These are phyloP conservation scores for Plectropomus leopardus DNA, from an alignment of 2,113 vertebrate species.

Conservation along the genomic window DNA sequence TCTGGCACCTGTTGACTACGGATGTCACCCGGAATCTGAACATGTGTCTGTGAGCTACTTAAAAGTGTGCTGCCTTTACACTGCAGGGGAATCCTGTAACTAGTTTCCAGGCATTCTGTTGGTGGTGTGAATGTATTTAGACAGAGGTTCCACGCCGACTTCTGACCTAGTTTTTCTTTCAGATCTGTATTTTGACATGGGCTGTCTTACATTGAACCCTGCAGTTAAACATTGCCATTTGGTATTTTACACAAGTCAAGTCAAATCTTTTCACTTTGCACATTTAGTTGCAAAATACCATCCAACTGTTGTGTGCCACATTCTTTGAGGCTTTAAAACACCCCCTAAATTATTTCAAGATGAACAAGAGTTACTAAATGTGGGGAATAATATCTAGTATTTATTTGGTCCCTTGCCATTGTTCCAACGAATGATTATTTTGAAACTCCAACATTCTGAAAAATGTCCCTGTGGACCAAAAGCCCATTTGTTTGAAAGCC, in stretches of 20 bases:
- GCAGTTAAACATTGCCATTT: slow-evolving; percentile 49
- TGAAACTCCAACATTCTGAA: too few relatives aligned
- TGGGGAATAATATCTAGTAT: neutral
- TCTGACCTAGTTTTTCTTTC: slow-evolving; percentile 52
- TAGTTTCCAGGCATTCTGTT: slow-evolving; percentile 27
- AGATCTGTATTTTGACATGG: slow-evolving; percentile 64
- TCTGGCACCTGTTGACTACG: slow-evolving; percentile 50
- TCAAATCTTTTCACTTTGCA: slow-evolving; percentile 46
- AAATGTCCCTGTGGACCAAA: too few relatives aligned
- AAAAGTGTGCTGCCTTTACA: slow-evolving; percentile 1
- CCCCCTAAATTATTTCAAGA: neutral
- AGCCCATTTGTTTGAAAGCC: too few relatives aligned
- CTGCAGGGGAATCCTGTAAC: slow-evolving; percentile 16
- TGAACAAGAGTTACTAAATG: neutral
- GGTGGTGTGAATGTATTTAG: slow-evolving; percentile 40
- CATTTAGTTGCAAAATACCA: slow-evolving; percentile 20
- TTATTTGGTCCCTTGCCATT: neutral
- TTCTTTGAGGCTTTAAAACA: neutral
- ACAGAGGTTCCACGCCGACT: slow-evolving; percentile 29
- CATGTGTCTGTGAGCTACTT: slow-evolving; percentile 31
- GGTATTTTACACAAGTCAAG: slow-evolving; percentile 51
- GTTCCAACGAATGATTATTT: too few relatives aligned
- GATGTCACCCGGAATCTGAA: slow-evolving; percentile 47
- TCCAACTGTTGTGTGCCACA: neutral
- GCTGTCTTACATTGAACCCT: slow-evolving; percentile 47